A percentile compares a stretch with the other conserved stretches of the same genome.
Evolutionary conservation across 2,113 vertebrate species (phyloP).

Genomic region (Antigone vipio): DNA sequence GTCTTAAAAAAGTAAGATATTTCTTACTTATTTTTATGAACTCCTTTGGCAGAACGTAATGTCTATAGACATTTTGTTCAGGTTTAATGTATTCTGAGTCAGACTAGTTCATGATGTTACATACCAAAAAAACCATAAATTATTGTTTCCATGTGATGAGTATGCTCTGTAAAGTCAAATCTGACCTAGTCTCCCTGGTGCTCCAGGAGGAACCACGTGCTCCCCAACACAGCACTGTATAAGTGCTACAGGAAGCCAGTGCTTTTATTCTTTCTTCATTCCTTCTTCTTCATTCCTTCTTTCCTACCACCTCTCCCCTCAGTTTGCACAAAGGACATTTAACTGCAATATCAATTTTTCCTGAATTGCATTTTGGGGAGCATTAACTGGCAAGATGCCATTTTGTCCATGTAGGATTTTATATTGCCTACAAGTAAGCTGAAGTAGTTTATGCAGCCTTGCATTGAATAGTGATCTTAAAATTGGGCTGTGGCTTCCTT

Average conservation of each 20-base stretch:
- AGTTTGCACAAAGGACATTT: not conserved
- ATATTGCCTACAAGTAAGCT: not conserved
- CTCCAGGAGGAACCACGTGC: not conserved
- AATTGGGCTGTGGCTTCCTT: not conserved
- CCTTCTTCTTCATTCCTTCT: not conserved
- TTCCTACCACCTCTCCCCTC: not conserved
- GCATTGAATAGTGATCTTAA: not conserved
- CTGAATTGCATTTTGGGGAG: not conserved
- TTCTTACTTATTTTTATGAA: not conserved
- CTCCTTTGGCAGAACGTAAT: not conserved
- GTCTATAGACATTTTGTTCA: not conserved
- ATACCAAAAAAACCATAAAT: not conserved
- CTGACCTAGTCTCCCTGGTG: not conserved
- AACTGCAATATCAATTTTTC: not conserved
- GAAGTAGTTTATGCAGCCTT: not conserved
- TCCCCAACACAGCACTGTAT: not conserved
- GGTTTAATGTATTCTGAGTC: not conserved
- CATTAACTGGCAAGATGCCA: not conserved
- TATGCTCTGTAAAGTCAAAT: not conserved
- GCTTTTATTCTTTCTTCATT: not conserved
- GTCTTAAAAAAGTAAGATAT: constrained; percentile 62
- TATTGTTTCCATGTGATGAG: not conserved
- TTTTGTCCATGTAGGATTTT: not conserved
- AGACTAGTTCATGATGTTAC: not conserved
- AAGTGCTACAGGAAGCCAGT: not conserved